Base-by-base conservation (phyloP, 2,888 invertebrate species). In the Eurois occulta region DNA sequence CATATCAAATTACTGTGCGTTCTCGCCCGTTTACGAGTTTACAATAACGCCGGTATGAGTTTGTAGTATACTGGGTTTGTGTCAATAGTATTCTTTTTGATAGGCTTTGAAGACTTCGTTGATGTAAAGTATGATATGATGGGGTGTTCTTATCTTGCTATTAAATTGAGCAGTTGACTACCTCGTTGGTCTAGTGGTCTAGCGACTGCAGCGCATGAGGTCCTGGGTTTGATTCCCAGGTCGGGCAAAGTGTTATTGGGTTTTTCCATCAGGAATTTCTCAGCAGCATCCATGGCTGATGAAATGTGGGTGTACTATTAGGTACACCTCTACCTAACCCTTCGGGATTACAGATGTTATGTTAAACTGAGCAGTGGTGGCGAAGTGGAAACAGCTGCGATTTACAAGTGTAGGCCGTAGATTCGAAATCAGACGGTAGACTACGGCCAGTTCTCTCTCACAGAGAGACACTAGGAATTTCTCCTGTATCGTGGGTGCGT, bases 1-100 rank as follows among this genome's bases (percentile, higher is more conserved):
- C 68, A 69, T 85, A 85, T 84, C 82, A 76, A 84, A 85, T 84
- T 85, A 84, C 85, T 64, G 66, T 72, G 41, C 70, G 52, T 77
- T 85, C 46, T 71, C 69, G 28, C 52, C 67, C 46, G 32, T 67
- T 80, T n/a, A 70, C 35, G 24, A 55, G 41, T 48, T 18, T 35
- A 71, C 38, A 69, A 65, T 48, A 65, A 65, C 41, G 65, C 41
- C 5, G 41, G 52, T 71, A 48, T 4, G 32, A 5, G 38, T 32
- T 60, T 43, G 60, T 3, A 41, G 10, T 21, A 35, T 65, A 21
- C 18, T 38, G 11, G 11, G 32, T 11, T 67, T 60, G 18, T 24
- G 21, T 7, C 7, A 41, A 24, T 24, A 38, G 7, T 18, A 38
- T 24, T 28, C 4, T 41, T 38, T 72, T 52, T 41, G 7, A 28